A percentile compares a stretch with the other conserved stretches of the same genome.
Conservation (phyloP, 1,140 invertebrate species). For the Bombus impatiens region DNA sequence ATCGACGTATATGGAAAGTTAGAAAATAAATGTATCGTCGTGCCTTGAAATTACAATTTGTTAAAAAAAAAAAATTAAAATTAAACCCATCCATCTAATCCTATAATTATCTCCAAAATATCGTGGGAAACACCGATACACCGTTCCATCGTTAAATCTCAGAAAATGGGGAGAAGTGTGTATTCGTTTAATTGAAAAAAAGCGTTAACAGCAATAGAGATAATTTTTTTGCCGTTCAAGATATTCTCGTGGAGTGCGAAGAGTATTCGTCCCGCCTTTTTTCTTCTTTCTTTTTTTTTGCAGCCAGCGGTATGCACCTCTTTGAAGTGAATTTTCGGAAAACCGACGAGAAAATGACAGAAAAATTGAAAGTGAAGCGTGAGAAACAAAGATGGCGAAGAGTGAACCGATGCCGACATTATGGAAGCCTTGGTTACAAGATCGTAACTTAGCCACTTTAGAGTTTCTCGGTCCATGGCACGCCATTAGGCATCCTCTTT, state of each 20-base stretch:
- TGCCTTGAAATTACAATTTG: too few species aligned
- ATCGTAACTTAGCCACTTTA: slow-evolving; percentile 76
- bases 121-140: neutral
- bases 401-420: slow-evolving; percentile 67
- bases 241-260: neutral
- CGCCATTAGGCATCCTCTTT: slow-evolving; percentile 76
- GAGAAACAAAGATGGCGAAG: slow-evolving; percentile 33
- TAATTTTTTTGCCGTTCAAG: neutral
- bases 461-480: slow-evolving; percentile 69
- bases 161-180: neutral
- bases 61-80: too few species aligned
- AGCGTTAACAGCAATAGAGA: neutral
- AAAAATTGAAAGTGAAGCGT: neutral
- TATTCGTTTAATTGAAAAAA: neutral
- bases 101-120: neutral
- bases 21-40: too few species aligned
- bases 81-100: neutral
- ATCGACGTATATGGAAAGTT: too few species aligned
- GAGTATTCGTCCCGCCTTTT: slow-evolving; percentile 8
- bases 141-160: neutral
- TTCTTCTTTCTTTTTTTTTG: neutral
- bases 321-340: slow-evolving; percentile 29
- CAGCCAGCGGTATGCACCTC: slow-evolving; percentile 32
- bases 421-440: slow-evolving; percentile 73
- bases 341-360: neutral